Percentiles rank a stretch among this genome's conserved stretches.
phyloP scores from a whole-genome alignment of 2,888 invertebrate genomes.

The Phlogophora meticulosa region DNA sequence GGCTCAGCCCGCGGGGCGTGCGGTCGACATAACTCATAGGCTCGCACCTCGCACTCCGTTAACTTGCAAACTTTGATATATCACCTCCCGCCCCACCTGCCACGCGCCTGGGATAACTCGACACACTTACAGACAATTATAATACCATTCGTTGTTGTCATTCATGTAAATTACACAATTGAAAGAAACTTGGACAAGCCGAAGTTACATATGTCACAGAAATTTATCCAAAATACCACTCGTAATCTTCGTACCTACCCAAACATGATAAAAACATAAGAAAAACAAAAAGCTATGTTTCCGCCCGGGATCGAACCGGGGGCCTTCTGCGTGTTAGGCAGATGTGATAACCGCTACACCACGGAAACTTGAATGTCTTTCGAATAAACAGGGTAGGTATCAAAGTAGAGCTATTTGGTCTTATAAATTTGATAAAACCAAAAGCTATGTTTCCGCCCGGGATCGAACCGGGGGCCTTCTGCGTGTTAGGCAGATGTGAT shows the following conservation, averaged over 20 bases:
- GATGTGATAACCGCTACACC: constrained; percentile 98
- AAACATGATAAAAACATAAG: no score
- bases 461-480: constrained; percentile 97
- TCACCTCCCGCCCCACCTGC: constrained; percentile 81
- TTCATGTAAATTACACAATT: constrained; percentile 2
- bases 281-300: constrained; percentile 90
- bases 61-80: constrained; percentile 89
- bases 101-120: constrained; percentile 12
- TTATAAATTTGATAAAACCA: constrained; percentile 7
- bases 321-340: constrained; percentile 98
- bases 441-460: constrained; percentile 94
- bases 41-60: constrained; percentile 85
- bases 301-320: constrained; percentile 97
- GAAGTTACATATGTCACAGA: neutral
- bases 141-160: constrained; percentile 39
- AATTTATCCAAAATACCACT: neutral
- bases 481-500: constrained; percentile 98
- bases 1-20: constrained; percentile 72
- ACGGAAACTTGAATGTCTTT: constrained; percentile 91
- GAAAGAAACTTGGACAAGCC: neutral
- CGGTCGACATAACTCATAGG: constrained; percentile 88
- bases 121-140: constrained; percentile 47
- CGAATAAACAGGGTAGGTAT: neutral
- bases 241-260: no score
- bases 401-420: no score